A percentile compares a stretch with the other conserved stretches of the same genome.
Evolutionary conservation across 2,113 vertebrate species (phyloP).

Genomic region (Myrmecobius fasciatus): DNA sequence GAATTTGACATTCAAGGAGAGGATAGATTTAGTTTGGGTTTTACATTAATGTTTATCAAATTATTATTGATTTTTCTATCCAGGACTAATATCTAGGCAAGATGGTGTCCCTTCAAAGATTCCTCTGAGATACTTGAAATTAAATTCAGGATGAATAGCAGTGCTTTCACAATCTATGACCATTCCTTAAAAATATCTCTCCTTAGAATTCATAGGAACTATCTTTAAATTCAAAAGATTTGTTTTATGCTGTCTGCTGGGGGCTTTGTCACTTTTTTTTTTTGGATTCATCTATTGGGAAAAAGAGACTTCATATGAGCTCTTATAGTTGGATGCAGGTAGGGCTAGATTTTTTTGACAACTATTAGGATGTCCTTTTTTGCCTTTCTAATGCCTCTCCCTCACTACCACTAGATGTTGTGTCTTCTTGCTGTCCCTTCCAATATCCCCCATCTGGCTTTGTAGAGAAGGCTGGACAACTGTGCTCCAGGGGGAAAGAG

Average conservation of each 20-base stretch:
- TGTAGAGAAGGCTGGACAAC: not conserved
- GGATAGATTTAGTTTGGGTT: constrained; percentile 63
- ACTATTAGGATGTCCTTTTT: not conserved
- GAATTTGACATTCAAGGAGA: constrained; percentile 62
- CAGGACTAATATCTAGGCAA: constrained; percentile 4
- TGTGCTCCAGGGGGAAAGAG: not conserved
- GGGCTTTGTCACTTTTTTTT: not conserved
- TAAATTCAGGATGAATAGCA: not conserved
- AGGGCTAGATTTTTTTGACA: not conserved
- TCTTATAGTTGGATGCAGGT: not conserved
- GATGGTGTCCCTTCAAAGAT: constrained; percentile 36
- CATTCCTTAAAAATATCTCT: not conserved
- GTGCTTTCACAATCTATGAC: not conserved
- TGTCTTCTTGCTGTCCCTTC: not conserved
- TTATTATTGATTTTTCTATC: constrained; percentile 63
- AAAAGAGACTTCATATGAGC: not conserved
- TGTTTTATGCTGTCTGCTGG: not conserved
- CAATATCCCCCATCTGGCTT: not conserved
- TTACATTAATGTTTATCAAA: constrained; percentile 60
- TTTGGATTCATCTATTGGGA: not conserved
- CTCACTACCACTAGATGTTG: not conserved
- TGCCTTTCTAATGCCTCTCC: not conserved
- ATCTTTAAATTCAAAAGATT: not conserved
- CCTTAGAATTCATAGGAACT: not conserved
- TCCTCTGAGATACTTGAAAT: not conserved